A percentile compares a stretch with the other conserved stretches of the same genome.
Conservation (phyloP, 2,797 vertebrate genomes). For the Megalops cyprinoides region DNA sequence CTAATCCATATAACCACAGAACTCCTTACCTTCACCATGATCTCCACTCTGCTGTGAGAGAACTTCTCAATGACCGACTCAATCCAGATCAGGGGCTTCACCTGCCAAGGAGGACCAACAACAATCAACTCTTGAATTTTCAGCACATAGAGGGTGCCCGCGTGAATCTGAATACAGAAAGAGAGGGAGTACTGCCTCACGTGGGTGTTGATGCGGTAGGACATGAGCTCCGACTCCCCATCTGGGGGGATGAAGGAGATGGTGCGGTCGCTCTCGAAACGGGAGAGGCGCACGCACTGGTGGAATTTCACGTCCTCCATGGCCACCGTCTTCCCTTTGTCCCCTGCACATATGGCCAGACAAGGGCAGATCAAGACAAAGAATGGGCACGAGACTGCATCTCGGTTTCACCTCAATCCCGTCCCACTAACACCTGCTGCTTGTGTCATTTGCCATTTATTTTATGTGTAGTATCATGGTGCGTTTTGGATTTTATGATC, state of each 20-base stretch:
- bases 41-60: slow-evolving; percentile 91
- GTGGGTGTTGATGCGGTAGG: slow-evolving; percentile 90
- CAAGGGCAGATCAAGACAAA: neutral
- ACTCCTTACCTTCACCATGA: slow-evolving; percentile 88
- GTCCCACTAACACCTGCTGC: too few relatives aligned
- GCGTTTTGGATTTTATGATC: too few relatives aligned
- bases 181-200: slow-evolving; percentile 57
- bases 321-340: slow-evolving; percentile 87
- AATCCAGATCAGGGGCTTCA: slow-evolving; percentile 94
- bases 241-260: slow-evolving; percentile 94
- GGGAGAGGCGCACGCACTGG: slow-evolving; percentile 90
- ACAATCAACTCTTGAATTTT: neutral
- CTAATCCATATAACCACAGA: neutral
- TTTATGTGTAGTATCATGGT: too few relatives aligned
- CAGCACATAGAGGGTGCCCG: too few relatives aligned
- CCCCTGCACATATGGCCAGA: slow-evolving; percentile 68
- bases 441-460: too few relatives aligned
- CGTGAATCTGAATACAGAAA: too few relatives aligned
- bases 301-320: slow-evolving; percentile 96
- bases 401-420: too few relatives aligned
- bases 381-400: neutral
- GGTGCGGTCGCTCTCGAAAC: slow-evolving; percentile 89
- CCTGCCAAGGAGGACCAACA: slow-evolving; percentile 62
- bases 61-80: slow-evolving; percentile 94
- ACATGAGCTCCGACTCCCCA: slow-evolving; percentile 93